These are phyloP conservation scores for Gobius niger DNA, from an alignment of 2,113 vertebrate species.

Conservation along the genomic window DNA sequence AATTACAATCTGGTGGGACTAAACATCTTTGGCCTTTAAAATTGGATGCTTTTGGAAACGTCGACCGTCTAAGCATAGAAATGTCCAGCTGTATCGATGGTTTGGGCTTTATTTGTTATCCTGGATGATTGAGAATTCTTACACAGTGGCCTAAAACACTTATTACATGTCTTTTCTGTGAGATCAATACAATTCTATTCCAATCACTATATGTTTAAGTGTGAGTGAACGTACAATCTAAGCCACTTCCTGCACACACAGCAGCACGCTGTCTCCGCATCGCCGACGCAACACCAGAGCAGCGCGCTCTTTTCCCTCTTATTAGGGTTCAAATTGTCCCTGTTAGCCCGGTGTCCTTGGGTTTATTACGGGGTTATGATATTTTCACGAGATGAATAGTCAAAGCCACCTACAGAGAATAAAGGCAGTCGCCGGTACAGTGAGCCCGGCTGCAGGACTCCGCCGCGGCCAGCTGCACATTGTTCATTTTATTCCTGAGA, in stretches of 20 bases:
- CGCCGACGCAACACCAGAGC: not conserved
- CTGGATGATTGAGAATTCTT: no score
- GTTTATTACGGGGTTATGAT: conserved; percentile 27
- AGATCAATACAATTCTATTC: no score
- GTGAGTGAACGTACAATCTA: no score
- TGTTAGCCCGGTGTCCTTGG: not conserved
- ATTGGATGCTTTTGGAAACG: no score
- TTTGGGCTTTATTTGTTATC: no score
- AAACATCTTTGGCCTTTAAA: no score
- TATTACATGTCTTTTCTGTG: no score
- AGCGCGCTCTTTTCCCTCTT: not conserved
- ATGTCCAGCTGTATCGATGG: no score
- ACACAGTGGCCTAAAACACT: no score
- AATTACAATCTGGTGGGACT: no score
- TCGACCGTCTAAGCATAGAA: no score
- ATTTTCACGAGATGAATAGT: conserved; percentile 35
- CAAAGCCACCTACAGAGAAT: conserved; percentile 51
- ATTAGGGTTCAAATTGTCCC: conserved; percentile 7
- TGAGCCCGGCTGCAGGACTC: conserved; percentile 34
- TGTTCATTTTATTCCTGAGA: conserved; percentile 55
- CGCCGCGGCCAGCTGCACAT: conserved; percentile 55
- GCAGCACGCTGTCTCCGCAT: not conserved
- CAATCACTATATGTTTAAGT: no score
- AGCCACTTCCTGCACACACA: not conserved
- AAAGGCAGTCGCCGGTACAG: conserved; percentile 50